Conservation (phyloP, 1,140 invertebrate species). For the Leguminivora glycinivorella region DNA sequence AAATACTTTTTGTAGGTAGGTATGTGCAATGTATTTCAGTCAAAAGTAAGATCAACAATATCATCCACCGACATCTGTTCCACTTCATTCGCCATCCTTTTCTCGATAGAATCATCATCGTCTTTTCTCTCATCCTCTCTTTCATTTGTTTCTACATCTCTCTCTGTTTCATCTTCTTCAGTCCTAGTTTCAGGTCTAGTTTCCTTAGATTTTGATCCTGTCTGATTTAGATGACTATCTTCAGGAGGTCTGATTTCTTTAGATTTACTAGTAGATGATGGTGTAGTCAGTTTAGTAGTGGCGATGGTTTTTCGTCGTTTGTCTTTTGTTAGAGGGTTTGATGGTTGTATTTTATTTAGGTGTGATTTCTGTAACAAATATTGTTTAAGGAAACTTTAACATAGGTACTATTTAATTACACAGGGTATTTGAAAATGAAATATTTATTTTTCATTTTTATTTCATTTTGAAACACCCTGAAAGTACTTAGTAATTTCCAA, state of each 20-base stretch:
- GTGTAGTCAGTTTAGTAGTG: background rate
- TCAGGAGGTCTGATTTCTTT: background rate
- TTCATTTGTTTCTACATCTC: background rate
- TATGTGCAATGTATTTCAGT: constrained; percentile 36
- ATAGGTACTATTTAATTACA: too few species aligned
- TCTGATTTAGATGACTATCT: too few species aligned
- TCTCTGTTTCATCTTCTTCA: background rate
- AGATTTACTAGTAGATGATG: background rate
- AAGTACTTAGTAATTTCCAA: too few species aligned
- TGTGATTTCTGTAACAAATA: constrained; percentile 45
- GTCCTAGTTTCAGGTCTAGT: too few species aligned
- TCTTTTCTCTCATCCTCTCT: background rate
- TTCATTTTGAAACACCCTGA: too few species aligned
- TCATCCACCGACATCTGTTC: constrained; percentile 36
- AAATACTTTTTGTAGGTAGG: background rate
- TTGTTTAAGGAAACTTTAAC: background rate
- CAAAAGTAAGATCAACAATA: constrained; percentile 51
- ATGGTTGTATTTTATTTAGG: constrained; percentile 35
- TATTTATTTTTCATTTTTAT: too few species aligned
- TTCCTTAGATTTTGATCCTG: too few species aligned
- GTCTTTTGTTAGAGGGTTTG: constrained; percentile 37
- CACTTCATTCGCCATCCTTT: background rate
- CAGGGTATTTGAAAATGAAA: too few species aligned
- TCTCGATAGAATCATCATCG: background rate
- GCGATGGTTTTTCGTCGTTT: constrained; percentile 45